phyloP scores from a whole-genome alignment of 2,888 invertebrate species.

The Drosophila stalkeri region DNA sequence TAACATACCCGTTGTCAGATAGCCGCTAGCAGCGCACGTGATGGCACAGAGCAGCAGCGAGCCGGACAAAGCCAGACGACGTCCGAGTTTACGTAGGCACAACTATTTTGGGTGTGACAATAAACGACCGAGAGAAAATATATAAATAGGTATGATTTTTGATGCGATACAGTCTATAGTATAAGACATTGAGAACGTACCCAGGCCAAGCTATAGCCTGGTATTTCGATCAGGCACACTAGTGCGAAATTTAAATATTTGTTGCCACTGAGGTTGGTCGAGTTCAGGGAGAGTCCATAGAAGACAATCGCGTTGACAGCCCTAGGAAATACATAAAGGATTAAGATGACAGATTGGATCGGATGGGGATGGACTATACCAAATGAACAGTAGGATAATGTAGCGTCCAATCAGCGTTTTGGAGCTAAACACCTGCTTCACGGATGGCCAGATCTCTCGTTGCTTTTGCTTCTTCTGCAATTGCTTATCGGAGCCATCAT shows the following conservation, averaged over 20 bases:
- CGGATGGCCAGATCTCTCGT: slow-evolving; percentile 83
- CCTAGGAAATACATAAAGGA: slow-evolving; percentile 72
- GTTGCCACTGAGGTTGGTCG: slow-evolving; percentile 88
- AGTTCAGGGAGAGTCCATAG: slow-evolving; percentile 89
- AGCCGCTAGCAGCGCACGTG: slow-evolving; percentile 87
- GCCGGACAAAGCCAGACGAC: slow-evolving; percentile 86
- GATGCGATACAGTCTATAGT: neutral
- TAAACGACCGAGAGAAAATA: slow-evolving; percentile 4
- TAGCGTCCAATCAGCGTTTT: slow-evolving; percentile 85
- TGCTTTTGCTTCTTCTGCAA: slow-evolving; percentile 33
- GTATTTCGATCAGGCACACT: slow-evolving; percentile 88
- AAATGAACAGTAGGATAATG: slow-evolving; percentile 85
- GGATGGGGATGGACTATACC: slow-evolving; percentile 78
- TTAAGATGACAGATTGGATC: too few relatives aligned
- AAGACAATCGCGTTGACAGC: slow-evolving; percentile 89
- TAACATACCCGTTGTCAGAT: slow-evolving; percentile 85
- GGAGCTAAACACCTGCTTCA: slow-evolving; percentile 85
- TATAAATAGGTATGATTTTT: slow-evolving; percentile 1
- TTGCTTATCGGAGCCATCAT: neutral
- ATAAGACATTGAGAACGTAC: slow-evolving; percentile 54
- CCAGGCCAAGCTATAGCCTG: slow-evolving; percentile 87
- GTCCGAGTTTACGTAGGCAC: slow-evolving; percentile 86
- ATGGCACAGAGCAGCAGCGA: slow-evolving; percentile 86
- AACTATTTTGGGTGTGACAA: slow-evolving; percentile 80
- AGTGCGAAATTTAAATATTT: slow-evolving; percentile 89